Base-by-base conservation (phyloP, 2,888 invertebrate species). In the Synanthedon vespiformis region DNA sequence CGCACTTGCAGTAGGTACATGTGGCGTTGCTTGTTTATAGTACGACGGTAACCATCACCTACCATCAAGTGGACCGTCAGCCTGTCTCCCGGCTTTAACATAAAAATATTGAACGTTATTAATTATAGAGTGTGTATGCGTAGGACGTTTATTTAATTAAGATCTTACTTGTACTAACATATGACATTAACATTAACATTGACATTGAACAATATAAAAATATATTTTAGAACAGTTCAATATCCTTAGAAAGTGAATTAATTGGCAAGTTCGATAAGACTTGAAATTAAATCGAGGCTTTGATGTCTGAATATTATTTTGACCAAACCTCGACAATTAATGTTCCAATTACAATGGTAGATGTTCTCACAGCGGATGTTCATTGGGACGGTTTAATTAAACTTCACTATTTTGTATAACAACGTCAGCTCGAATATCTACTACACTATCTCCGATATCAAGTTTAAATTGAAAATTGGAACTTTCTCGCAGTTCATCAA, bases 391-490 rank as follows among this genome's bases (percentile, higher is more conserved):
- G 44, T 44, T 44, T 44, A 44, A 44, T 44, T 44, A 44, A 44
- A 44, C 44, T 44, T 44, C 2, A 44, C 44, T 44, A 44, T 44
- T 44, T 44, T 44, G 44, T 44, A 44, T 44, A 44, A 44, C 44
- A 44, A 44, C 44, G 44, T 44, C 44, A 44, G 44, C 44, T 14
- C 3, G 44, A 44, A 44, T 44, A 44, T 8, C 44, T 44, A 44
- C 44, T 14, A 13, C n/a, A 14, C 44, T 14, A 44, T 14, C 14
- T 13, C 8, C 44, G 11, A 44, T 34, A 44, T 14, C 44, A 55
- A 58, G 49, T 58, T 58, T 55, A 57, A 58, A 57, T 57, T 58
- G 53, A 54, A 56, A 52, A 51, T 53, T 54, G 51, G 53, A 44
- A n/a, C 44, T n/a, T 44, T 44, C 44, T 44, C 44, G 13, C 44